Evolutionary conservation across 1,140 invertebrate species (phyloP).

Genomic region (Zeugodacus cucurbitae): DNA sequence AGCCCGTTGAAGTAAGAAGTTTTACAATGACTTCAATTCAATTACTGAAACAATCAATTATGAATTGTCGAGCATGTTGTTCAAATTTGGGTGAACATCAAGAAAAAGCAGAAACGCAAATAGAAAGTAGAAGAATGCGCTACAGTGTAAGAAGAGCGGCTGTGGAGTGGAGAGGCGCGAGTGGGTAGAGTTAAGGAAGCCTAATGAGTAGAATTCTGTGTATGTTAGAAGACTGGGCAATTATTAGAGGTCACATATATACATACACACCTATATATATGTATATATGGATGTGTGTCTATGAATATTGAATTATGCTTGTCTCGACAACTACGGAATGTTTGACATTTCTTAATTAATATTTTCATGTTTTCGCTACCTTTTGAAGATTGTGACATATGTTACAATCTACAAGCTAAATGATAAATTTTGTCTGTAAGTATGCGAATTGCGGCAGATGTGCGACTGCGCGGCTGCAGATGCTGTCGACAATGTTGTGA

Average conservation of each 20-base stretch:
- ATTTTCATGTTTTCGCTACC: constrained; percentile 45
- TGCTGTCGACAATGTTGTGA: too few species aligned
- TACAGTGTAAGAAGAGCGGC: background rate
- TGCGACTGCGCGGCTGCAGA: too few species aligned
- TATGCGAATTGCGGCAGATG: background rate
- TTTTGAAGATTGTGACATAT: constrained; percentile 44
- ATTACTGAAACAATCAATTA: constrained; percentile 45
- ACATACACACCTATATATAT: background rate
- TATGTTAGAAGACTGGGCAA: background rate
- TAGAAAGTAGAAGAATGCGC: background rate
- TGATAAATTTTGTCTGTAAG: too few species aligned
- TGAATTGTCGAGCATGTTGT: constrained; percentile 35
- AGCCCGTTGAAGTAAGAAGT: background rate
- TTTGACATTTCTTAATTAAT: constrained; percentile 46
- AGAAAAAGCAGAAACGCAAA: background rate
- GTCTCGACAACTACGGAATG: background rate
- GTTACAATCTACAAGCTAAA: background rate
- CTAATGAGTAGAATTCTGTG: background rate
- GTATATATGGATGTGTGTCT: background rate
- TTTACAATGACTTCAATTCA: constrained; percentile 8
- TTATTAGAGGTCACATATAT: background rate
- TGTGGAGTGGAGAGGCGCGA: background rate
- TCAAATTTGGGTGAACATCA: constrained; percentile 1
- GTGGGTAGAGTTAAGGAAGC: background rate
- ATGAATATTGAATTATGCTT: background rate